These are phyloP conservation scores for Latrodectus elegans DNA, from an alignment of 2,888 invertebrate species.

Conservation along the genomic window DNA sequence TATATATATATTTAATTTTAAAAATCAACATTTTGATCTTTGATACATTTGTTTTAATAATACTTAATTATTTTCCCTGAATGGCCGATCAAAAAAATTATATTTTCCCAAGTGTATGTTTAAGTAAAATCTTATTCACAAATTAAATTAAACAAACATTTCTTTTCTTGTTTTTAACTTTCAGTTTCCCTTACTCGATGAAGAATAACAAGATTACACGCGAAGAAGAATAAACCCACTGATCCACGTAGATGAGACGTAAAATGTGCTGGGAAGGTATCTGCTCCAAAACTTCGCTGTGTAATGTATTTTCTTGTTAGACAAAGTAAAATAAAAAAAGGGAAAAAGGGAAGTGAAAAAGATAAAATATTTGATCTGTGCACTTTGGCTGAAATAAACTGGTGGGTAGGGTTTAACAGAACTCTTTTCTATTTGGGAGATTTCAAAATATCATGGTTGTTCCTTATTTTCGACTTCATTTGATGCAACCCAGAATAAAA, in stretches of 20 bases:
- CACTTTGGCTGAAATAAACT: slow-evolving; percentile 1
- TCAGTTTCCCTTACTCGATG: background rate
- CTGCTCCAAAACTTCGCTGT: slow-evolving; percentile 3
- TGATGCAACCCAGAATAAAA: slow-evolving; percentile 1
- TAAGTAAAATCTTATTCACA: too few relatives aligned
- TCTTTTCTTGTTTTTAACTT: background rate
- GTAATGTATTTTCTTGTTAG: slow-evolving; percentile 3
- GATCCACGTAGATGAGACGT: slow-evolving; percentile 11
- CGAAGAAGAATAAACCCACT: background rate
- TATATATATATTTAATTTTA: background rate
- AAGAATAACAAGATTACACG: slow-evolving; percentile 2
- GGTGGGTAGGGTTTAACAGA: background rate
- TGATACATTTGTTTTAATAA: too few relatives aligned
- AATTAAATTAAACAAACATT: too few relatives aligned
- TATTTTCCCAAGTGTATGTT: too few relatives aligned
- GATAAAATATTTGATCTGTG: background rate
- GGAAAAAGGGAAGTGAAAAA: background rate
- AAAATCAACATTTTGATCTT: background rate
- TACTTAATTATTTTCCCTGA: too few relatives aligned
- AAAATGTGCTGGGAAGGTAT: slow-evolving; percentile 15
- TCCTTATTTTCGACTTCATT: slow-evolving; percentile 5
- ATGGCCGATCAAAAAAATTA: too few relatives aligned
- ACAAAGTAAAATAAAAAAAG: background rate
- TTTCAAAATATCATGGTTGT: background rate
- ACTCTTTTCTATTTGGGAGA: background rate